Evolutionary conservation across 1,140 invertebrate genomes (phyloP), one percentile per base, ranked within the genome.

Genomic region (Rhagoletis zephyria): DNA sequence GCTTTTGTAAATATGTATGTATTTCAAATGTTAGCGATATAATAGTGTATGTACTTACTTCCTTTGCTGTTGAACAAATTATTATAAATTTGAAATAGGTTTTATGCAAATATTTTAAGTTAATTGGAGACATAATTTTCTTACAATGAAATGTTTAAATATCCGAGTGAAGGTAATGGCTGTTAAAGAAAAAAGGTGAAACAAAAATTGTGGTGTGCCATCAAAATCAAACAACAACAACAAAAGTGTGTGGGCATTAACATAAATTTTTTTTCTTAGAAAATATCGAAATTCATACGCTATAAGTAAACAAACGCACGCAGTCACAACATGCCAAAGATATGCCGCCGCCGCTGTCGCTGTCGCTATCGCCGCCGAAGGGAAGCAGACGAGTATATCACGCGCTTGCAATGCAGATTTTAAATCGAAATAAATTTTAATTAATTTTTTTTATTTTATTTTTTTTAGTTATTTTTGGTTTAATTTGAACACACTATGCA

Each of bases 31-130:
- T 48, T 14, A 48, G 48, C 45, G 14, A 48, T 4, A 74, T 51
- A 67, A 7, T 67, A 48, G 51, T 85, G 45, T 65, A 63, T 85
- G 45, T 65, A 63, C 85, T 64, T 86, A 86, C 85, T 65, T 64
- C 16, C 9, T 56, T 74, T 45, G 67, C 67, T 74, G 67, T 74
- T 16, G 67, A 74, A 42, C 48, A 48, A 74, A 40, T 67, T 40
- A 30, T 30, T 67, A 67, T 6, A 45, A 12, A 14, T 70, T 70
- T 74, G 19, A 45, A 74, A 48, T 45, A n/a, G 16, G 12, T 48
- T 67, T 74, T 74, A 5, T 40, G 7, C 7, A 42, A 56, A 56
- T 56, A 56, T 56, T 56, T 56, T 7, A 56, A 56, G 10, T 10
- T 56, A 56, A 56, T 56, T 5, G 51, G 10, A 56, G 51, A 10